Percentiles rank a stretch among this genome's conserved stretches.
Evolutionary conservation across 2,888 invertebrate species (phyloP).

Genomic region (Platypus cylindrus): DNA sequence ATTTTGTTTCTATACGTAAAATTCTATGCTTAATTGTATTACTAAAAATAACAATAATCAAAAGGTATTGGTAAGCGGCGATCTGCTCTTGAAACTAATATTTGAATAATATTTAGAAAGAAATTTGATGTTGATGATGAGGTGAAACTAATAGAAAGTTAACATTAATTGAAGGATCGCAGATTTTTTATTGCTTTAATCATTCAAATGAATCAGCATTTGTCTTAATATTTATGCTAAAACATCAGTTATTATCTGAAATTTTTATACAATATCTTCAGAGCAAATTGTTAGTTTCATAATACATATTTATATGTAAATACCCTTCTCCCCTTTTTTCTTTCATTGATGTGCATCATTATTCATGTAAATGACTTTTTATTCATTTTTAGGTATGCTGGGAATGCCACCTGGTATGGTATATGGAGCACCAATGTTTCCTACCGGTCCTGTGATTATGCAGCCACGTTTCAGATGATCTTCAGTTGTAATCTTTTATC

Average conservation of each 20-base stretch:
- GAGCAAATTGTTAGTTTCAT: constrained; percentile 13
- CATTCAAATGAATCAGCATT: not conserved
- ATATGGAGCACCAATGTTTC: constrained; percentile 36
- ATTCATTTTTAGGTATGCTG: constrained; percentile 36
- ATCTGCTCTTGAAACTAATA: too few species aligned
- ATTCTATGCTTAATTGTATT: too few species aligned
- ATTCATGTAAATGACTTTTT: constrained; percentile 15
- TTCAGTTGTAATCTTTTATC: constrained; percentile 47
- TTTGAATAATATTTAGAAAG: too few species aligned
- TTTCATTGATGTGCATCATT: not conserved
- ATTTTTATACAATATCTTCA: too few species aligned
- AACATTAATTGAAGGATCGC: too few species aligned
- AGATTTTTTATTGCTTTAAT: too few species aligned
- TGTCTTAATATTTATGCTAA: constrained; percentile 6
- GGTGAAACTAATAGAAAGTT: too few species aligned
- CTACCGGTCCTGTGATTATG: constrained; percentile 45
- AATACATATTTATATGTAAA: not conserved
- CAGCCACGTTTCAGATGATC: constrained; percentile 83
- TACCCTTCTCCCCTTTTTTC: too few species aligned
- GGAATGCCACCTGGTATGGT: constrained; percentile 37
- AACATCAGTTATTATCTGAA: constrained; percentile 6
- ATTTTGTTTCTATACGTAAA: too few species aligned
- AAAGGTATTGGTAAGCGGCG: too few species aligned
- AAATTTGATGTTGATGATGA: too few species aligned
- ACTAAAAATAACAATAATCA: too few species aligned